A percentile compares a stretch with the other conserved stretches of the same genome.
phyloP scores from a whole-genome alignment of 2,113 vertebrate species.

The Arothron firmamentum region DNA sequence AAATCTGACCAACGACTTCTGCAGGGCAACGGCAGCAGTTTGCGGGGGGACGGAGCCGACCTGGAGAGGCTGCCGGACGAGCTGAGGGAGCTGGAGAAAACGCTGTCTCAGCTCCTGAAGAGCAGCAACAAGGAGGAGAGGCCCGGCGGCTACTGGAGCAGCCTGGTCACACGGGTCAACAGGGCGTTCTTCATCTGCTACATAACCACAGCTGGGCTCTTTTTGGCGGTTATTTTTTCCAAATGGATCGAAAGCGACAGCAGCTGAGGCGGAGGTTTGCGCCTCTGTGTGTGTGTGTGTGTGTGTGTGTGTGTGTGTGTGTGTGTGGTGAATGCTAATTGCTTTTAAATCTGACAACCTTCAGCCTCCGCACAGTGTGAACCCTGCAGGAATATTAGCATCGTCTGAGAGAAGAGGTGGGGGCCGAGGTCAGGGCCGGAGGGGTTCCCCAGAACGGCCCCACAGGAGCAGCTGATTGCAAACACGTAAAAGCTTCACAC shows the following conservation, averaged over 20 bases:
- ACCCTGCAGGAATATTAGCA: too few relatives aligned
- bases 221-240: slow-evolving; percentile 23
- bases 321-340: too few relatives aligned
- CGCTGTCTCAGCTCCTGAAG: slow-evolving; percentile 8
- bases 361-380: too few relatives aligned
- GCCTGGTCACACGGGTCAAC: slow-evolving; percentile 27
- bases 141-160: slow-evolving; percentile 26
- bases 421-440: too few relatives aligned
- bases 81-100: slow-evolving; percentile 36
- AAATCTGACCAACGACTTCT: neutral
- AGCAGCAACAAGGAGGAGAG: neutral
- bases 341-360: too few relatives aligned
- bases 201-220: slow-evolving; percentile 3
- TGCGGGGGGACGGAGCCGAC: neutral
- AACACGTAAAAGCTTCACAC: too few relatives aligned
- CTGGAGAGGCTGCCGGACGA: slow-evolving; percentile 37
- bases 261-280: neutral
- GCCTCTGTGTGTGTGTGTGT: too few relatives aligned
- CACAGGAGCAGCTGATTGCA: too few relatives aligned
- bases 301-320: too few relatives aligned
- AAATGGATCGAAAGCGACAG: slow-evolving; percentile 17
- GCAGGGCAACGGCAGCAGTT: slow-evolving; percentile 12
- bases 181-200: slow-evolving; percentile 43
- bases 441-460: too few relatives aligned
- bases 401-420: too few relatives aligned